Evolutionary conservation across 2,888 invertebrate species (phyloP), one percentile per base, ranked within the genome.

Genomic region (Polylopha cassiicola): DNA sequence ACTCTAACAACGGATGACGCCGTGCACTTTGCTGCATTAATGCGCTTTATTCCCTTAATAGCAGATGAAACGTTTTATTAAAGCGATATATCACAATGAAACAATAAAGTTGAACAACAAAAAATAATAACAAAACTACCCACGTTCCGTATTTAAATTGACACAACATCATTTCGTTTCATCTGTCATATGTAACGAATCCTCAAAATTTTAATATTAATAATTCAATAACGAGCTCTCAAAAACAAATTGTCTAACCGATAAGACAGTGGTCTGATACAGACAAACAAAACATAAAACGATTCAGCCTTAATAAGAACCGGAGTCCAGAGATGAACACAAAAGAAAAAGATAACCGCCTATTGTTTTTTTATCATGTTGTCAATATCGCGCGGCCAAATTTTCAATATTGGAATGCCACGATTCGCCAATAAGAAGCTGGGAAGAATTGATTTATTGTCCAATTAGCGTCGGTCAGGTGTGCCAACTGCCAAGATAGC

Each of bases 391-490:
- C 77, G 79, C 82, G 82, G 82, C 84, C 84, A 84, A 85, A 85
- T 85, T 84, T 85, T 82, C 82, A 78, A 85, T 84, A 85, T 85
- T 82, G 84, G 84, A 85, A 85, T 81, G 84, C 81, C 75, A 74
- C 78, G 80, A 82, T 82, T 75, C 82, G 78, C 84, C 84, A 85
- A 85, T 84, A 85, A 85, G 82, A 85, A 84, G 79, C 81, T 75
- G 74, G 75, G 73, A 78, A 82, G 84, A 84, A 85, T 86, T 86
- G 86, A 86, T 85, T 85, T 85, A 86, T 86, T 86, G 84, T 82
- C 84, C 86, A 86, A 86, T 86, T 86, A 85, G 84, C 79, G 84
- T 85, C 80, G 81, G 82, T 85, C 86, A 84, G 82, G 84, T 82
- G 85, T 85, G 85, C 85, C 85, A 85, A 85, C 84, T 84, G 84